Percentiles rank a stretch among this genome's conserved stretches.
These are phyloP conservation scores for Chiroxiphia lanceolata DNA, from an alignment of 2,797 vertebrate genomes.

Conservation along the genomic window DNA sequence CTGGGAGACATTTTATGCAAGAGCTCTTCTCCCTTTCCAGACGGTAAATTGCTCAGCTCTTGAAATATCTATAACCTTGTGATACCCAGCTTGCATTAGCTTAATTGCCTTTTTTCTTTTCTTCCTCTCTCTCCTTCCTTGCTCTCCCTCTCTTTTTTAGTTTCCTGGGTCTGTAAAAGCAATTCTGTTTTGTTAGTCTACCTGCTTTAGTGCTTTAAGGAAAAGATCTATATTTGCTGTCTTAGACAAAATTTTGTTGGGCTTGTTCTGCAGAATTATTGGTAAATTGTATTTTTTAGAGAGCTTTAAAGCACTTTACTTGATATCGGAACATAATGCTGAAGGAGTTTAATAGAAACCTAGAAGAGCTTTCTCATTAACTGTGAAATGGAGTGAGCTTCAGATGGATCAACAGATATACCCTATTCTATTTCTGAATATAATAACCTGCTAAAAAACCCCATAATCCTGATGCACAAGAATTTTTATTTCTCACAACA, in stretches of 20 bases:
- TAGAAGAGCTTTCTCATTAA: conserved; percentile 15
- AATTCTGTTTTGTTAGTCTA: conserved; percentile 7
- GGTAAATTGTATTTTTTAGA: conserved; percentile 38
- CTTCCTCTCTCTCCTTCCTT: conserved; percentile 7
- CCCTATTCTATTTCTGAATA: background rate
- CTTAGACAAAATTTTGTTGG: background rate
- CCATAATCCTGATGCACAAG: background rate
- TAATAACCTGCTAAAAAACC: background rate
- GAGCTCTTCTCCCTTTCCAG: conserved; percentile 86
- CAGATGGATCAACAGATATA: background rate
- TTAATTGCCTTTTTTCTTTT: conserved; percentile 89
- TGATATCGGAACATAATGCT: background rate
- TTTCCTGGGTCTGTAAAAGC: conserved; percentile 40
- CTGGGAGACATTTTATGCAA: conserved; percentile 89
- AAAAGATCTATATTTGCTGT: conserved; percentile 18
- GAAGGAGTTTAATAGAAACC: conserved; percentile 13
- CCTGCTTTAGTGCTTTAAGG: background rate
- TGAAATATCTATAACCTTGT: conserved; percentile 98
- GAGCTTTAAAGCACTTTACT: background rate
- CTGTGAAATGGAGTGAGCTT: background rate
- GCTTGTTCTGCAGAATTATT: conserved; percentile 4
- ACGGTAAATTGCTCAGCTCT: conserved; percentile 93
- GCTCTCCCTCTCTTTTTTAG: background rate
- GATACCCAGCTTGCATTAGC: conserved; percentile 92
- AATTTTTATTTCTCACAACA: background rate